These are phyloP conservation scores for Orussus abietinus DNA, from an alignment of 1,140 invertebrate species.

Conservation along the genomic window DNA sequence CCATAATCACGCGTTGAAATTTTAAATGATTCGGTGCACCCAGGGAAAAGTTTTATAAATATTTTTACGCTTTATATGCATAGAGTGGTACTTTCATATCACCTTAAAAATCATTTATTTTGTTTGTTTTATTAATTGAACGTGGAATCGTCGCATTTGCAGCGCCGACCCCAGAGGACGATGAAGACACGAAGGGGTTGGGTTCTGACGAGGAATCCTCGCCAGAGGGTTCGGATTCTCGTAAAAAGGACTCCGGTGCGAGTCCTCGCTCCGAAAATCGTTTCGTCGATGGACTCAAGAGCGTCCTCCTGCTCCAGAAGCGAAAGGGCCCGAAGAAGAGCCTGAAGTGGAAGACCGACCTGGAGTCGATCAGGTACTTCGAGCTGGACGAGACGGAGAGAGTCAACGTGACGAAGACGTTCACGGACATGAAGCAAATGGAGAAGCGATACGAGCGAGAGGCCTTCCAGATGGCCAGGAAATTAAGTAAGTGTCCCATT, in stretches of 20 bases:
- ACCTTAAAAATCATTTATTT: conserved; percentile 10
- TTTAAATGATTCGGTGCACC: no score
- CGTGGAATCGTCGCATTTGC: background rate
- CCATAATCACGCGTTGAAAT: no score
- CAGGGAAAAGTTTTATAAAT: no score
- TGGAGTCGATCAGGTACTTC: conserved; percentile 82
- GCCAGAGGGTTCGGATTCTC: conserved; percentile 21
- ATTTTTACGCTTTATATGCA: background rate
- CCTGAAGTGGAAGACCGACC: conserved; percentile 78
- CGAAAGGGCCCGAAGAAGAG: conserved; percentile 75
- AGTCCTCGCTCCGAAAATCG: conserved; percentile 31
- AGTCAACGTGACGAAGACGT: conserved; percentile 89
- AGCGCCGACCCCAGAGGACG: conserved; percentile 37
- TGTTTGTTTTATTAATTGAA: conserved; percentile 5
- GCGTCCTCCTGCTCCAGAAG: conserved; percentile 66
- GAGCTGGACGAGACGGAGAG: conserved; percentile 91
- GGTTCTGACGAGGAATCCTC: conserved; percentile 30
- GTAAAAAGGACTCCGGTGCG: conserved; percentile 25
- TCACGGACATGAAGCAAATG: conserved; percentile 87
- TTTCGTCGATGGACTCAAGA: conserved; percentile 53
- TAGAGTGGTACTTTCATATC: background rate
- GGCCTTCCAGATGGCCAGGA: conserved; percentile 72
- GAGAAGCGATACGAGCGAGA: conserved; percentile 83
- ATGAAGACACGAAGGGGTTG: conserved; percentile 26
- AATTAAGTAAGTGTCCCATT: conserved; percentile 65